Base-by-base conservation (phyloP, 2,888 invertebrate species). In the Drosophila colorata region DNA sequence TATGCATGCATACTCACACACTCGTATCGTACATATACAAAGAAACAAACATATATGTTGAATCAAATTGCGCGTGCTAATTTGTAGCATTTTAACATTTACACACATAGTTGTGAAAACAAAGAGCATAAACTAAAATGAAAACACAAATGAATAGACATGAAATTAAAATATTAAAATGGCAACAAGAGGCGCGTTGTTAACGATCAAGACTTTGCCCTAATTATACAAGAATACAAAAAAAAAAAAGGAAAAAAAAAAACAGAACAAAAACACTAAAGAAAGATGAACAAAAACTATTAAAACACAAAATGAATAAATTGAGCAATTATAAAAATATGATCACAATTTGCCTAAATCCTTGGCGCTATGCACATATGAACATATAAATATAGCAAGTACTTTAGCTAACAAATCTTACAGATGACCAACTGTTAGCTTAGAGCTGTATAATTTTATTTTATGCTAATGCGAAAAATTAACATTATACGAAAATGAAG, bases 161-260 rank as follows among this genome's bases (percentile, higher is more conserved):
- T 16, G 5, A 20, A 49, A 40, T 49, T 25, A 13, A 25, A 63
- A 31, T 51, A 37, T 57, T 63, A 3, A 38, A 61, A 56, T 53
- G 46, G 58, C 65, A 73, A 58, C 43, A 57, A 13, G 72, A 67
- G 64, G 61, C 65, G 73, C 56, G 69, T 76, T 76, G 75, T 76
- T 76, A 76, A 65, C 65, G 69, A 75, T 69, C 60, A 76, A 75
- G 75, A 76, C 73, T 72, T 75, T 76, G 73, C 75, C 69, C 60
- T 68, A 77, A 76, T 57, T 74, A 77, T 74, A 71, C 52, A 71
- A 58, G 56, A 68, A 51, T 46, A 47, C 38, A 60, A 60, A 48
- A 56, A 25, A 51, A 41, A 48, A 35, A 37, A 52, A n/a, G n/a
- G n/a, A n/a, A n/a, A n/a, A n/a, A n/a, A n/a, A n/a, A n/a, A n/a